phyloP scores from a whole-genome alignment of 1,140 invertebrate species.

The Sinonovacula constricta region DNA sequence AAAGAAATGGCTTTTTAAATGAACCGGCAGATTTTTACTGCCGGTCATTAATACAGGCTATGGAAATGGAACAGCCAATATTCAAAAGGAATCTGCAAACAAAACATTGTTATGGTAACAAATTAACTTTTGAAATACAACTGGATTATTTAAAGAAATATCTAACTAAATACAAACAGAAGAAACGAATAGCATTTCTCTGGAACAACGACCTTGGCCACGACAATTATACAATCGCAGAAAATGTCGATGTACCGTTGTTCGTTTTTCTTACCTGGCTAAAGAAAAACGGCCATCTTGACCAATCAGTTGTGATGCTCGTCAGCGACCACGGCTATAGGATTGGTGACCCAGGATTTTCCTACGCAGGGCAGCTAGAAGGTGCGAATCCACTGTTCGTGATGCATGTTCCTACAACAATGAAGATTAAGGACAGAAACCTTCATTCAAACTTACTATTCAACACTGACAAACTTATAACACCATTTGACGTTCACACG shows the following conservation, averaged over 20 bases:
- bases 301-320: neutral
- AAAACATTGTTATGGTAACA: neutral
- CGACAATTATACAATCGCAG: neutral
- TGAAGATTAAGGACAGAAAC: neutral
- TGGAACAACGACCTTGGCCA: neutral
- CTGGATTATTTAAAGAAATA: neutral
- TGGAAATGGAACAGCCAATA: constrained; percentile 47
- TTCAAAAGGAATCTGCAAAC: neutral
- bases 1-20: constrained; percentile 76
- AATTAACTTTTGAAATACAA: neutral
- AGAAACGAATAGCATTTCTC: neutral
- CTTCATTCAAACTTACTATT: neutral
- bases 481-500: neutral
- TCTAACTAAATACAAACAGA: neutral
- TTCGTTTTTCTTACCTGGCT: neutral
- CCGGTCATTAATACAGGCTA: constrained; percentile 82
- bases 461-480: neutral
- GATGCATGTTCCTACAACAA: neutral
- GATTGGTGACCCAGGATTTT: neutral
- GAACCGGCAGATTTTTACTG: constrained; percentile 81
- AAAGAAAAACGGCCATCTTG: neutral
- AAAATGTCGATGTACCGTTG: neutral
- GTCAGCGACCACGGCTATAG: neutral
- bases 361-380: neutral
- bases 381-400: neutral